These are phyloP conservation scores for Tridacna gigas DNA, from an alignment of 2,888 invertebrate species.

Conservation along the genomic window DNA sequence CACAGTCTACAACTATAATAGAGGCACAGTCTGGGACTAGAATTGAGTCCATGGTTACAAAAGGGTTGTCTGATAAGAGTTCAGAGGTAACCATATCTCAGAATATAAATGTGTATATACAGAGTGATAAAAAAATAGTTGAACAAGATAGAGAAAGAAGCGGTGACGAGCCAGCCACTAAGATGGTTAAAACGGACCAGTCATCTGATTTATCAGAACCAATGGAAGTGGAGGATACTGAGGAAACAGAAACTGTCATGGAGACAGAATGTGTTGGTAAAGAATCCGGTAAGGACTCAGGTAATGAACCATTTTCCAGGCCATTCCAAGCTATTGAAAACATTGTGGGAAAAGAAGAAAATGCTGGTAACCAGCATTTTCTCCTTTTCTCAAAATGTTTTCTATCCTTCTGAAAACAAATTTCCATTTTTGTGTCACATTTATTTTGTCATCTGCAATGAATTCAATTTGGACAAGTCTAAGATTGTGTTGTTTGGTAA, in stretches of 20 bases:
- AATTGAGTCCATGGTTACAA: neutral
- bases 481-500: too few species aligned
- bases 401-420: too few species aligned
- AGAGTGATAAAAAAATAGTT: conserved; percentile 35
- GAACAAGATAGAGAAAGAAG: neutral
- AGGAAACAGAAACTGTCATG: conserved; percentile 20
- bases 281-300: conserved; percentile 29
- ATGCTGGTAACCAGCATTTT: too few species aligned
- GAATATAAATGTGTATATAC: conserved; percentile 50
- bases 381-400: too few species aligned
- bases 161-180: conserved; percentile 36
- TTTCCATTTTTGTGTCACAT: too few species aligned
- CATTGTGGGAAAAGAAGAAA: too few species aligned
- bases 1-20: conserved; percentile 10
- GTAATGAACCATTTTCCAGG: conserved; percentile 2
- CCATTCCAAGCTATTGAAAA: too few species aligned
- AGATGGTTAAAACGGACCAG: conserved; percentile 45
- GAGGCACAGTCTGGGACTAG: conserved; percentile 17
- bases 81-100: conserved; percentile 24
- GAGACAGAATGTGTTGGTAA: conserved; percentile 31
- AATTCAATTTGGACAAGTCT: too few species aligned
- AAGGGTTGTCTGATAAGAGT: neutral
- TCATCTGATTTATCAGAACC: conserved; percentile 52
- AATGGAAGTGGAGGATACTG: conserved; percentile 67
- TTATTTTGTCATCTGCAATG: too few species aligned